Evolutionary conservation across 1,140 invertebrate species (phyloP).

Genomic region (Macrosteles quadrilineatus): DNA sequence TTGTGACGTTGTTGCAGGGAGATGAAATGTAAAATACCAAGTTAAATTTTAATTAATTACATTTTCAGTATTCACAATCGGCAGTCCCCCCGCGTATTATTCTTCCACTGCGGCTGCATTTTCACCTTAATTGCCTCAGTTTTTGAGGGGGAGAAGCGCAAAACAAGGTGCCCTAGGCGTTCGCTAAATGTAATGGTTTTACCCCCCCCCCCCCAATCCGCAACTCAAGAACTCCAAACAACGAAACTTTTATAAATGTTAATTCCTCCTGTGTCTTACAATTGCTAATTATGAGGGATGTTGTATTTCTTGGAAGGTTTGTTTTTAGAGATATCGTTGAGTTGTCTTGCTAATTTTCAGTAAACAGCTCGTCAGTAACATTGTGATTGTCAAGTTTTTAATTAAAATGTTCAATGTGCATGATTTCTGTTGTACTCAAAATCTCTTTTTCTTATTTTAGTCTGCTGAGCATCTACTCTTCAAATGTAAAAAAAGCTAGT

Average conservation of each 20-base stretch:
- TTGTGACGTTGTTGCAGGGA: no score
- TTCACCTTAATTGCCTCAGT: constrained; percentile 11
- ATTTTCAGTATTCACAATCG: no score
- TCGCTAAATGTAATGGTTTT: constrained; percentile 16
- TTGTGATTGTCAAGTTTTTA: no score
- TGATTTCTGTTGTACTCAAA: no score
- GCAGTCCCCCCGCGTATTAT: no score
- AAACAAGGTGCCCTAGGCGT: not conserved
- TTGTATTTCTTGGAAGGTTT: not conserved
- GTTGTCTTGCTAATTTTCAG: not conserved
- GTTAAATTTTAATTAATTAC: no score
- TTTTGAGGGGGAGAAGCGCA: not conserved
- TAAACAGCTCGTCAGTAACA: no score
- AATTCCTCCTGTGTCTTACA: constrained; percentile 3
- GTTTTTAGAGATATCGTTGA: not conserved
- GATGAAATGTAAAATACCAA: no score
- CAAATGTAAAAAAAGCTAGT: no score
- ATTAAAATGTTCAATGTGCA: no score
- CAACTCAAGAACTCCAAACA: constrained; percentile 6
- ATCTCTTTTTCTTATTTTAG: no score
- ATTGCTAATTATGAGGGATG: constrained; percentile 1
- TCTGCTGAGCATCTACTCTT: no score
- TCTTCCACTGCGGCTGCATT: not conserved
- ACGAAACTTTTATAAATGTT: constrained; percentile 2
- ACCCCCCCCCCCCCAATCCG: not conserved